phyloP scores from a whole-genome alignment of 2,113 vertebrate genomes.

The Propithecus coquereli region DNA sequence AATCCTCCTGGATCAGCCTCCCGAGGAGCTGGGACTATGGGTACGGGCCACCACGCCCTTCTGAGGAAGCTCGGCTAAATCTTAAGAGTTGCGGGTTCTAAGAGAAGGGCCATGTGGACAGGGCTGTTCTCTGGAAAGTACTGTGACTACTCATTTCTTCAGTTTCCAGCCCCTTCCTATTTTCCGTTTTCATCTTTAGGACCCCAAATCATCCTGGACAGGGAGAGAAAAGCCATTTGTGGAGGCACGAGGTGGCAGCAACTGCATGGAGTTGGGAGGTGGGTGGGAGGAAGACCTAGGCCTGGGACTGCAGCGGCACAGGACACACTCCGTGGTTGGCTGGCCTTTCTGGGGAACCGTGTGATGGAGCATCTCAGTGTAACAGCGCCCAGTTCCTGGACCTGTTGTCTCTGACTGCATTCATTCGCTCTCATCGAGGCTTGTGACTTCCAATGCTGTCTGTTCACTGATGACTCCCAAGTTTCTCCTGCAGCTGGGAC shows the following conservation, averaged over 20 bases:
- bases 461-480: neutral
- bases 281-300: neutral
- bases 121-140: neutral
- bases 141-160: neutral
- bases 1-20: no score
- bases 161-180: neutral
- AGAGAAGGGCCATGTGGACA: neutral
- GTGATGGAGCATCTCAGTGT: neutral
- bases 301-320: neutral
- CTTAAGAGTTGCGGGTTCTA: neutral
- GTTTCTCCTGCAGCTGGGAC: neutral
- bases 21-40: no score
- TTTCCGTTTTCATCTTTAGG: constrained; percentile 2
- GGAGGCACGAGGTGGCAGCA: neutral
- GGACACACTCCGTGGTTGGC: neutral
- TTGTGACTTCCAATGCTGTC: neutral
- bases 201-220: neutral
- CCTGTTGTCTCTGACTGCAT: neutral
- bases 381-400: neutral
- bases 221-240: neutral
- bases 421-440: neutral
- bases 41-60: no score
- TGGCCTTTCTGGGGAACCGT: neutral
- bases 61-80: neutral
- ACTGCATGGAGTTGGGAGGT: neutral